Conservation (phyloP, 1,140 invertebrate species). For the Neodiprion pinetum region DNA sequence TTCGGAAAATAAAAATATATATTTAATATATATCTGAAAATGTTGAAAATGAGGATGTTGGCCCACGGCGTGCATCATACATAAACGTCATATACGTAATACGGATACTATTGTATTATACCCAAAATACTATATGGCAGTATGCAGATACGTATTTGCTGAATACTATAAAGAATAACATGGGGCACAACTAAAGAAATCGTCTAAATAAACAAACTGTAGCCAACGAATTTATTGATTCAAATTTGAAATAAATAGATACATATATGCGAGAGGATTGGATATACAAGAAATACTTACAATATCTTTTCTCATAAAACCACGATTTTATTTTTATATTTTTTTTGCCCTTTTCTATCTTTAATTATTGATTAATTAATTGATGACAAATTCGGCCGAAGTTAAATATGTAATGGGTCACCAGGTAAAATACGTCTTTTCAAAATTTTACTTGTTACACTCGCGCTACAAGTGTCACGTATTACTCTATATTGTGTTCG, state of each 20-base stretch:
- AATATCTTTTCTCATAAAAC: too few relatives aligned
- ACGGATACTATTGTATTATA: constrained; percentile 60
- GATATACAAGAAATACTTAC: too few relatives aligned
- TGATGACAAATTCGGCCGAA: too few relatives aligned
- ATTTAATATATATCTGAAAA: constrained; percentile 57
- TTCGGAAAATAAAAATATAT: constrained; percentile 47
- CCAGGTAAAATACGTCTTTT: too few relatives aligned
- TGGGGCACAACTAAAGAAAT: not conserved
- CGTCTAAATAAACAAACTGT: not conserved
- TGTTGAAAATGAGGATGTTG: not conserved
- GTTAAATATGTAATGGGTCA: too few relatives aligned
- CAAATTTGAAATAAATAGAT: constrained; percentile 11
- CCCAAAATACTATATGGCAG: constrained; percentile 52
- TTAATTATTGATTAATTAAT: too few relatives aligned
- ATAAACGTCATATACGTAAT: constrained; percentile 50
- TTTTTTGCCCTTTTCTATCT: not conserved
- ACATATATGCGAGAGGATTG: not conserved
- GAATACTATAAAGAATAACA: constrained; percentile 44
- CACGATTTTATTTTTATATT: not conserved
- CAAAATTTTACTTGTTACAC: too few relatives aligned
- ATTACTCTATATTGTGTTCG: constrained; percentile 52
- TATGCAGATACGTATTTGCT: constrained; percentile 58
- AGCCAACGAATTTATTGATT: not conserved
- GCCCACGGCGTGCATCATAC: not conserved
- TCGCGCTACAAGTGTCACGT: constrained; percentile 33